Conservation (phyloP, 1,140 invertebrate genomes). For the Aphaenogaster ashmeadi region DNA sequence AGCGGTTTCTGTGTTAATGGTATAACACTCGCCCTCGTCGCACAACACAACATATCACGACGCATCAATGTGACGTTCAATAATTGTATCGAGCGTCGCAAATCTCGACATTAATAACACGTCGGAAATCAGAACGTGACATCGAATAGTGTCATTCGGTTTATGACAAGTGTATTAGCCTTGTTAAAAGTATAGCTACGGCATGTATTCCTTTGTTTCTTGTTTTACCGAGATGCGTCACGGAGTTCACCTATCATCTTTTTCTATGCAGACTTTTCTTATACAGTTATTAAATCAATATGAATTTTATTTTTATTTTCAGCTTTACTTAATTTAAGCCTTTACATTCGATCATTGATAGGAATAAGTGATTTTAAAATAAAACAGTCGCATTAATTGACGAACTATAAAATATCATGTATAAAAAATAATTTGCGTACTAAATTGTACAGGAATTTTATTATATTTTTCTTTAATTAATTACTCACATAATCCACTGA, state of each 20-base stretch:
- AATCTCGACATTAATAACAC: slow-evolving; percentile 85
- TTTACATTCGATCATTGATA: neutral
- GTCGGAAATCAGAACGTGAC: slow-evolving; percentile 74
- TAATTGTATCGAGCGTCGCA: slow-evolving; percentile 81
- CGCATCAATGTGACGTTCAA: slow-evolving; percentile 83
- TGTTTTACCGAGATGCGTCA: slow-evolving; percentile 51
- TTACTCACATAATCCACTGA: too few species aligned
- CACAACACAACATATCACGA: slow-evolving; percentile 62
- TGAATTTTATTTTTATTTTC: neutral
- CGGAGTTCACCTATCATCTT: neutral
- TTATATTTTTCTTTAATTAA: too few species aligned
- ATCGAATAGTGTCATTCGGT: slow-evolving; percentile 57
- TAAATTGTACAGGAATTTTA: too few species aligned
- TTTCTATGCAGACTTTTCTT: neutral
- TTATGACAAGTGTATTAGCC: slow-evolving; percentile 83
- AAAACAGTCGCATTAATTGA: too few species aligned
- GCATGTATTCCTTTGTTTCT: slow-evolving; percentile 76
- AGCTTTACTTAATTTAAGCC: neutral
- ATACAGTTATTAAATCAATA: neutral
- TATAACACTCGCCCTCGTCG: neutral
- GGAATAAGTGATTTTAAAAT: neutral
- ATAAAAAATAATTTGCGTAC: too few species aligned
- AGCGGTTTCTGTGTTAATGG: slow-evolving; percentile 54
- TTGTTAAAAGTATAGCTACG: slow-evolving; percentile 82
- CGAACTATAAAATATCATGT: too few species aligned